Base-by-base conservation (phyloP, 2,888 invertebrate species). In the Nipponacmea schrenckii region DNA sequence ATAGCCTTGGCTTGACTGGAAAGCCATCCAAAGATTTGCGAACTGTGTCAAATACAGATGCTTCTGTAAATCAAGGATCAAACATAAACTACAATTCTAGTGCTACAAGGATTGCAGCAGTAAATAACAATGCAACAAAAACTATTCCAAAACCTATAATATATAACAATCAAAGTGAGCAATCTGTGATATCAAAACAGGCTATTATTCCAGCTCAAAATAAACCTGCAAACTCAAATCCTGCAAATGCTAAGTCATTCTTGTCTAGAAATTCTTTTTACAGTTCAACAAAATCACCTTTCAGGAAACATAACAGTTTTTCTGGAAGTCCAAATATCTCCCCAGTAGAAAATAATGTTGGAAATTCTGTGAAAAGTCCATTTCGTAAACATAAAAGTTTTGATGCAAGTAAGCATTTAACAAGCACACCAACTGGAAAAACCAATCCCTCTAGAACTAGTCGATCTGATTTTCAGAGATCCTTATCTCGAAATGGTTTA, bases 371-470 rank as follows among this genome's bases (percentile, higher is more conserved):
- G 15, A 24, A 45, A 2, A 68, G 66, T 39, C 67, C 71, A 15
- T 78, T 78, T 50, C 76, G 73, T 50, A 78, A 78, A 56, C 74
- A 78, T 56, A 73, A 74, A 31, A 78, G 78, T 73, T 78, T 78
- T 65, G 69, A 74, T 70, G 24, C 24, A 56, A 24, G 56, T 24
- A 24, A 20, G 20, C 20, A 24, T 12, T 56, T 56, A 24, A 56
- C 56, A 24, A 56, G 56, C 24, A 56, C 56, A 20, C 56, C 56
- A 56, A 56, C 56, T 24, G 24, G 56, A 2, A 56, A 56, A 24
- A 24, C 56, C 10, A 56, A 20, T 12, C 14, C 14, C 14, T 20
- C 24, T 24, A 20, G 56, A 12, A 56, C 20, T 10, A 56, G 20
- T 56, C 20, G 24, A 24, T 20, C 20, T 20, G 56, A 56, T 24